Evolutionary conservation across 2,797 vertebrate species (phyloP), one percentile per base, ranked within the genome.

Genomic region (Acrossocheilus fasciatus): DNA sequence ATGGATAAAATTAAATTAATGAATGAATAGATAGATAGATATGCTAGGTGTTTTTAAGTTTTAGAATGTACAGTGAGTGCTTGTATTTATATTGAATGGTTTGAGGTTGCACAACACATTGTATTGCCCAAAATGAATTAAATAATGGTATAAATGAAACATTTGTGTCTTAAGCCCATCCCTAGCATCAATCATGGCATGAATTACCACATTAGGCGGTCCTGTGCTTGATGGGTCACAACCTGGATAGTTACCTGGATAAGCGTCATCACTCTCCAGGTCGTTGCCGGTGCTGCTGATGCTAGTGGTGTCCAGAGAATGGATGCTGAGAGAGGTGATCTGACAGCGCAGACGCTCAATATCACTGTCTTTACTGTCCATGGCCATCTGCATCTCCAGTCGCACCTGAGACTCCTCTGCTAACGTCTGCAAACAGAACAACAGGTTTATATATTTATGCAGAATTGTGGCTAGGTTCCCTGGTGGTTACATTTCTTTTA

Each of bases 361-460:
- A 93, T 99, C 98, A 11, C 98, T 99, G 92, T 99, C 98, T 89
- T 99, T 99, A 85, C 98, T 99, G 94, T 98, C 97, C 90, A 99
- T 89, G 15, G 96, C 95, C 98, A 99, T 98, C 94, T 99, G 98
- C 52, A 99, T 96, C 90, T 99, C 98, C 91, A 98, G 93, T 11
- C 98, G 96, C 76, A 95, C 94, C 93, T 98, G 97, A 92, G 95
- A 97, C 93, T 99, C 98, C 10, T 99, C 98, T 20, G 96, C 95
- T 81, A 99, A 96, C 93, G 96, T 86, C 98, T 99, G 90, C 7
- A 87, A 43, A 69, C 87, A 93, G 4, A 88, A 4, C 90, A 14
- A 89, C 2, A 34, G 43, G 20, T 73, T 57, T 57, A 36, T 39
- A 8, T 4, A 15, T 23, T 2, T 23, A 76, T 11, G 45, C 23